phyloP scores from a whole-genome alignment of 1,140 invertebrate genomes.

The Eubasilissa regina region DNA sequence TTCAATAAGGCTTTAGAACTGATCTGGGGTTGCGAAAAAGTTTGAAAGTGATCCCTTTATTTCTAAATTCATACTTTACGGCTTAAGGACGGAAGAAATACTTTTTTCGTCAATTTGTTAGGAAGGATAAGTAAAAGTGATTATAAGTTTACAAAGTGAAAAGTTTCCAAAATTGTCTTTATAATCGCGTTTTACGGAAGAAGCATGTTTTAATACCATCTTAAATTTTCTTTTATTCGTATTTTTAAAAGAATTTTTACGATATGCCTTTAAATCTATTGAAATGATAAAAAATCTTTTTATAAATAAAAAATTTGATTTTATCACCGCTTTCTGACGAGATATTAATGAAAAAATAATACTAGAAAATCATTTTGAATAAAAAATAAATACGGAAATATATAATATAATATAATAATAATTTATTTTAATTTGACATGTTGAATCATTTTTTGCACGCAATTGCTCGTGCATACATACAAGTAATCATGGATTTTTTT shows the following conservation, averaged over 20 bases:
- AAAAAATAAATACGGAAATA: background rate
- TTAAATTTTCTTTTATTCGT: slow-evolving; percentile 32
- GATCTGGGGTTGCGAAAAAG: slow-evolving; percentile 17
- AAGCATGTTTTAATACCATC: slow-evolving; percentile 39
- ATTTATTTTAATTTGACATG: too few relatives aligned
- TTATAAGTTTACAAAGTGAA: slow-evolving; percentile 48
- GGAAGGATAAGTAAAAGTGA: slow-evolving; percentile 47
- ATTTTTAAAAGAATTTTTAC: slow-evolving; percentile 34
- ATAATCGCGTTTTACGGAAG: slow-evolving; percentile 46
- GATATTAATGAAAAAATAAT: slow-evolving; percentile 5
- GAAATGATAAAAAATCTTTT: background rate
- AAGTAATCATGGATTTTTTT: too few relatives aligned
- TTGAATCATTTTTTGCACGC: too few relatives aligned
- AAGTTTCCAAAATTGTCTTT: slow-evolving; percentile 46
- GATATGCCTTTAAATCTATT: slow-evolving; percentile 12
- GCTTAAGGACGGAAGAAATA: slow-evolving; percentile 23
- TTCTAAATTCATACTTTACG: slow-evolving; percentile 39
- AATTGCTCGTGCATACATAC: too few relatives aligned
- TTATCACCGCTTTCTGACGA: background rate
- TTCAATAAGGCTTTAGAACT: slow-evolving; percentile 35
- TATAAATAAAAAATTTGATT: background rate
- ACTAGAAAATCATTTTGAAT: background rate
- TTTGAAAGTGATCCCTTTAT: slow-evolving; percentile 40
- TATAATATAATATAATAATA: too few relatives aligned
- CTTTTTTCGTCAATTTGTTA: slow-evolving; percentile 49